Percentiles rank a stretch among this genome's conserved stretches.
Evolutionary conservation across 2,797 vertebrate species (phyloP).

Genomic region (Oreochromis grahami): DNA sequence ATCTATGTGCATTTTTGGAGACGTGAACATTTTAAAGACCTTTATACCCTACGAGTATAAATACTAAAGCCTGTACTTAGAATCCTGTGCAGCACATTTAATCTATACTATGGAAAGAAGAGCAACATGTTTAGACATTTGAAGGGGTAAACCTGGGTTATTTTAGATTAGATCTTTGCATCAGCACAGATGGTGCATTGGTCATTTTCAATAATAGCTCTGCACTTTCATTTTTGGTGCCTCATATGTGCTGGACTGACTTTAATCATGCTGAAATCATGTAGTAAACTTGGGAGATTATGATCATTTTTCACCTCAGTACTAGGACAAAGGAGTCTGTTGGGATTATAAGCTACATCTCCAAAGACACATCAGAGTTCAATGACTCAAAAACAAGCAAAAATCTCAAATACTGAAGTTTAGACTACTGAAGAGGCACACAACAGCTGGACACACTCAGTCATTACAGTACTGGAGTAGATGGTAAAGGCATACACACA

Average conservation of each 20-base stretch:
- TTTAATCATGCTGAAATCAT: neutral
- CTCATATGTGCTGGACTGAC: neutral
- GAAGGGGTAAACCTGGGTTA: neutral
- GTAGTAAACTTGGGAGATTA: neutral
- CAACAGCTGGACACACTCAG: conserved; percentile 23
- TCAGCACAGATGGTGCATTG: neutral
- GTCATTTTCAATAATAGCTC: neutral
- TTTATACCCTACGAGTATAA: neutral
- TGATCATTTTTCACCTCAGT: neutral
- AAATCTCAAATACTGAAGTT: conserved; percentile 26
- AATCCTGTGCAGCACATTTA: neutral
- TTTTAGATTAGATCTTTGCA: neutral
- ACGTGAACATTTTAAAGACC: neutral
- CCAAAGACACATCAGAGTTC: neutral
- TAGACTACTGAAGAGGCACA: conserved; percentile 2
- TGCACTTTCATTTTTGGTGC: neutral
- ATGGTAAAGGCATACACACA: conserved; percentile 43
- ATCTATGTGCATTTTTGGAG: neutral
- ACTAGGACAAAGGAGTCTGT: neutral
- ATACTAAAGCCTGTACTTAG: neutral
- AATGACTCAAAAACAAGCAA: neutral
- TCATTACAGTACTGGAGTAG: conserved; percentile 42
- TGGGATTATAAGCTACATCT: neutral
- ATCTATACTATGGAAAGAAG: neutral
- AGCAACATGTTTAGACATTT: neutral